These are phyloP conservation scores for Rhodinocichla rosea DNA, from an alignment of 2,113 vertebrate genomes.

Conservation along the genomic window DNA sequence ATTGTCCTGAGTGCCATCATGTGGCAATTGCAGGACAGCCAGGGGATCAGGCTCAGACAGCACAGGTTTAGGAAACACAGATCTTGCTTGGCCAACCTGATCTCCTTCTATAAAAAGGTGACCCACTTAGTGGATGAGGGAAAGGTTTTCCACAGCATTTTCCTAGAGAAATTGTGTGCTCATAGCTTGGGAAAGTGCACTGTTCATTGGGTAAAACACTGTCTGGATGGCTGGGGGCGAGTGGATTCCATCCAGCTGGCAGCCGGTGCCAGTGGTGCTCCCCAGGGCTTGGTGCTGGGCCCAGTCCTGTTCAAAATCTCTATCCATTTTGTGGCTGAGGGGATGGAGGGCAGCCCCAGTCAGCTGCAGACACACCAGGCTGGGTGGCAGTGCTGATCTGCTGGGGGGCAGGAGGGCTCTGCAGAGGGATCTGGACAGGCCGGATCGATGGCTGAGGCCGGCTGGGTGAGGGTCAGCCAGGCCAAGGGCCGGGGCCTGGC, in stretches of 20 bases:
- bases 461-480: neutral
- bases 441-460: neutral
- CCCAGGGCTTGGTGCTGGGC: neutral
- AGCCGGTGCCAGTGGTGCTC: neutral
- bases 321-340: neutral
- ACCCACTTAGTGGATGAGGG: neutral
- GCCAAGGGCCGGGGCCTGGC: neutral
- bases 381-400: neutral
- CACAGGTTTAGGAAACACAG: neutral
- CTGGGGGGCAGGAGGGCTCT: neutral
- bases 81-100: neutral
- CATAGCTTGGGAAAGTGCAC: neutral
- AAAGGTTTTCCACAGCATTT: neutral
- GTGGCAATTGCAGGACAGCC: neutral
- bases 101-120: neutral
- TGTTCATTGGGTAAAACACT: neutral
- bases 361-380: neutral
- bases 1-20: neutral
- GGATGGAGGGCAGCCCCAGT: neutral
- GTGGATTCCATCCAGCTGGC: neutral
- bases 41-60: neutral
- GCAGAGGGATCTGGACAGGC: neutral
- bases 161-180: neutral
- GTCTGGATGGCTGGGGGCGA: neutral
- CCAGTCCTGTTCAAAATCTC: fast-evolving